phyloP scores from a whole-genome alignment of 92 coral and sea anemone genomes.

The Ricordea florida region DNA sequence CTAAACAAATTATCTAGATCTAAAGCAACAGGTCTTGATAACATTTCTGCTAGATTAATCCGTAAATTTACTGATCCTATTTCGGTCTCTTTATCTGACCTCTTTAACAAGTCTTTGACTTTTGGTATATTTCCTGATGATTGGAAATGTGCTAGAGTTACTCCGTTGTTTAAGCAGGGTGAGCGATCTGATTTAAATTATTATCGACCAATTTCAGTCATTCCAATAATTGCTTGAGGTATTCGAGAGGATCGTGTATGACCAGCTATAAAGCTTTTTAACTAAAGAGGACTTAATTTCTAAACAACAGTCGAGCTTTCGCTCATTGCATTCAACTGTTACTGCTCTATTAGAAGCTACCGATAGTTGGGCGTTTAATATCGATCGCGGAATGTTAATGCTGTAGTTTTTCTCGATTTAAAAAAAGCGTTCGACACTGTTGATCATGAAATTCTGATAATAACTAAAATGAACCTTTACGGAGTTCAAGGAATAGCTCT shows the following conservation, averaged over 20 bases:
- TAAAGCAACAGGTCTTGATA: slow-evolving; percentile 28
- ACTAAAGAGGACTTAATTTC: background rate
- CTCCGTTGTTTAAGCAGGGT: background rate
- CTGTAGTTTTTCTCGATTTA: no score
- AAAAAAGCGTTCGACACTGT: no score
- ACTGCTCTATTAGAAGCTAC: no score
- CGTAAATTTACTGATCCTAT: slow-evolving; percentile 34
- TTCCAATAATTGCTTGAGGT: background rate
- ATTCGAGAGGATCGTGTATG: background rate
- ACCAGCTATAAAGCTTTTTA: background rate
- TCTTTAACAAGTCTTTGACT: background rate
- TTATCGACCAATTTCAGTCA: background rate
- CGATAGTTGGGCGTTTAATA: no score
- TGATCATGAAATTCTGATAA: no score
- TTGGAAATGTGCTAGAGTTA: no score
- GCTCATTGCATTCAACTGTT: no score
- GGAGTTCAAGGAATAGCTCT: no score
- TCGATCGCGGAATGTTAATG: no score
- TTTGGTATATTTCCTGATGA: background rate
- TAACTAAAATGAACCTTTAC: no score
- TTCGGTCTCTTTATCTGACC: background rate
- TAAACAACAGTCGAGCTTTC: no score
- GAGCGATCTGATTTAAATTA: background rate
- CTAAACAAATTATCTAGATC: no score
- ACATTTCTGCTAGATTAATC: slow-evolving; percentile 18